These are phyloP conservation scores for Hydrozoanthus gracilis DNA, from an alignment of 92 coral and sea anemone species.

Conservation along the genomic window DNA sequence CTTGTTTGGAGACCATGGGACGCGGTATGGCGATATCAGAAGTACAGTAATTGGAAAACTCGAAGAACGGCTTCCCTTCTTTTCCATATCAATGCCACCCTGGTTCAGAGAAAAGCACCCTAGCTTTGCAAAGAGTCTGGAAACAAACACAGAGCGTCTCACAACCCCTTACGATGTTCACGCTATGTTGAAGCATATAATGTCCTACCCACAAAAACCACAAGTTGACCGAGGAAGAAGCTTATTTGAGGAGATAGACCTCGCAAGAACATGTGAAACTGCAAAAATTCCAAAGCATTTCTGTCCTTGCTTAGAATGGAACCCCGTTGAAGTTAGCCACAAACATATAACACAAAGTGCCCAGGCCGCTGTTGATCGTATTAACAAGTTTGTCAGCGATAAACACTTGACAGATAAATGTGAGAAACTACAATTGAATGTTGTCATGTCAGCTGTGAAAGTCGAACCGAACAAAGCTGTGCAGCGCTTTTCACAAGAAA, in stretches of 20 bases:
- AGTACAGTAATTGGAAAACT: conserved; percentile 43
- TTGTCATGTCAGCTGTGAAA: conserved; percentile 58
- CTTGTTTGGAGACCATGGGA: conserved; percentile 42
- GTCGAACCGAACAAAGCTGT: conserved; percentile 60
- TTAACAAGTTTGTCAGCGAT: conserved; percentile 42
- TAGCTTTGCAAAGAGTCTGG: conserved; percentile 11
- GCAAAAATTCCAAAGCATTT: conserved; percentile 63
- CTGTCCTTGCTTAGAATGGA: conserved; percentile 64
- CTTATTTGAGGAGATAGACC: conserved; percentile 55
- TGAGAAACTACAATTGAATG: conserved; percentile 40
- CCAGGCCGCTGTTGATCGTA: conserved; percentile 36
- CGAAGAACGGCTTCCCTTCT: conserved; percentile 40
- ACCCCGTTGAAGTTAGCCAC: conserved; percentile 52
- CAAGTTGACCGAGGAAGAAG: conserved; percentile 49
- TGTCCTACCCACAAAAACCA: conserved; percentile 36
- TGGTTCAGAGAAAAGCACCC: conserved; percentile 35
- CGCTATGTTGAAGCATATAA: conserved; percentile 34
- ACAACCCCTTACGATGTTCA: conserved; percentile 40
- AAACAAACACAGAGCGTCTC: conserved; percentile 23
- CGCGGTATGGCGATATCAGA: conserved; percentile 47
- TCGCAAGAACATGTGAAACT: conserved; percentile 51
- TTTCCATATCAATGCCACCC: conserved; percentile 27
- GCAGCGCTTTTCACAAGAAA: conserved; percentile 41
- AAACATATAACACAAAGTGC: conserved; percentile 56
- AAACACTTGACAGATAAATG: conserved; percentile 48